Base-by-base conservation (phyloP, 2,113 vertebrate species). In the Gasterosteus aculeatus region DNA sequence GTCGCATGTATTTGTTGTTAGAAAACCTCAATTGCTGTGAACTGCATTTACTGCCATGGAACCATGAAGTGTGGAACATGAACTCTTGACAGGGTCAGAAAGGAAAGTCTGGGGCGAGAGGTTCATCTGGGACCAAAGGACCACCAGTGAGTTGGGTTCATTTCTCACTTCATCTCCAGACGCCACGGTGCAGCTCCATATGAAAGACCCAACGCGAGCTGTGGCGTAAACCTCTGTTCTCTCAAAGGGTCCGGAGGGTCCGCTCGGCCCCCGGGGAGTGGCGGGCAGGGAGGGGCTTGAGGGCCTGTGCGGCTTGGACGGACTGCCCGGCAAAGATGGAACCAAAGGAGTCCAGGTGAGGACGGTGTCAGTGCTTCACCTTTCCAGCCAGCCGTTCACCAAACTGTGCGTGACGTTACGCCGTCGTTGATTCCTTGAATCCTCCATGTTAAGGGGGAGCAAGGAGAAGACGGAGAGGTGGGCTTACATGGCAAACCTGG, bases 231-330 rank as follows among this genome's bases (percentile, higher is more conserved):
- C 51, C 80, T 62, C 6, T 38, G 7, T 41, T 80, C 41, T n/a
- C 38, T 46, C n/a, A 78, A 62, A 99, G 98, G 98, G 97, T 83
- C 89, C 91, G 26, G 92, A 95, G 84, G 97, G 97, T 41, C 88
- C 94, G 18, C 92, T 94, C 2, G 98, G 98, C 33, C 95, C 95
- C 39, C 92, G 92, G 87, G 98, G 98, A 19, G 95, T 97, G 63
- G 93, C 95, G 35, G 98, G 98, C 81, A 95, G 95, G 86, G 96
- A 97, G 59, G 98, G 97, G 19, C 93, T 92, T 0, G 97, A 98
- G 82, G 98, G 98, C 10, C 79, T 79, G 1, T 73, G 93, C 42
- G 98, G 98, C 44, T 77, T 87, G 3, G 96, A 98, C 0, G 97
- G 97, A 58, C 67, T 91, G 62, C 93, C 93, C 0, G 97, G 97